These are phyloP conservation scores for Eupithecia exiguata DNA, from an alignment of 2,888 invertebrate genomes.

Conservation along the genomic window DNA sequence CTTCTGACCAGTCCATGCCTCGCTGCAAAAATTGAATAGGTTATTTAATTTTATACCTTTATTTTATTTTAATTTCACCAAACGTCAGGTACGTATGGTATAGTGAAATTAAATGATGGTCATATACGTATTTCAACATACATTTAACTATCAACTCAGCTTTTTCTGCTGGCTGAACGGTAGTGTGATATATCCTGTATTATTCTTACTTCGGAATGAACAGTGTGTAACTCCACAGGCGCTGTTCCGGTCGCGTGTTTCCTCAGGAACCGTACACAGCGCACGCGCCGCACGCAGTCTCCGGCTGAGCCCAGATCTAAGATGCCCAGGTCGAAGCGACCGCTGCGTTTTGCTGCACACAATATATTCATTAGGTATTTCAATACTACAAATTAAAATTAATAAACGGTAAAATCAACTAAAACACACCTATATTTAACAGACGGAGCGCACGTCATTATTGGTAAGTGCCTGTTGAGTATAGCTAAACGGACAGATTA, in stretches of 20 bases:
- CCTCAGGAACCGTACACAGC: conserved; percentile 92
- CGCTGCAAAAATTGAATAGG: conserved; percentile 59
- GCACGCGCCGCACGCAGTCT: conserved; percentile 94
- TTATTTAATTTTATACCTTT: background rate
- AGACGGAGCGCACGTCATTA: too few species aligned
- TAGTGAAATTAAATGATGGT: too few species aligned
- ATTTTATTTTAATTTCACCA: too few species aligned
- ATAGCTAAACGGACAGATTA: too few species aligned
- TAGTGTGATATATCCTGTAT: background rate
- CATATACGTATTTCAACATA: too few species aligned
- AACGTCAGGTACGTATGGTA: too few species aligned
- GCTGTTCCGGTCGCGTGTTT: conserved; percentile 96
- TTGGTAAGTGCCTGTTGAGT: too few species aligned
- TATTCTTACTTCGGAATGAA: conserved; percentile 89
- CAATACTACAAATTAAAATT: background rate
- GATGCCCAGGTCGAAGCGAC: conserved; percentile 94
- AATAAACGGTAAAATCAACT: too few species aligned
- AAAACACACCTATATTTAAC: too few species aligned
- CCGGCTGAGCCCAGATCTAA: conserved; percentile 87
- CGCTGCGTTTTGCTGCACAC: conserved; percentile 91
- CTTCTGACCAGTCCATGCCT: conserved; percentile 95
- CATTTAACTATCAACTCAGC: too few species aligned
- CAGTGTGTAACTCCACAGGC: conserved; percentile 96
- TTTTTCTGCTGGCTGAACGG: too few species aligned
- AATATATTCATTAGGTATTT: background rate